phyloP scores from a whole-genome alignment of 1,140 invertebrate species.

The Eufriesea mexicana region DNA sequence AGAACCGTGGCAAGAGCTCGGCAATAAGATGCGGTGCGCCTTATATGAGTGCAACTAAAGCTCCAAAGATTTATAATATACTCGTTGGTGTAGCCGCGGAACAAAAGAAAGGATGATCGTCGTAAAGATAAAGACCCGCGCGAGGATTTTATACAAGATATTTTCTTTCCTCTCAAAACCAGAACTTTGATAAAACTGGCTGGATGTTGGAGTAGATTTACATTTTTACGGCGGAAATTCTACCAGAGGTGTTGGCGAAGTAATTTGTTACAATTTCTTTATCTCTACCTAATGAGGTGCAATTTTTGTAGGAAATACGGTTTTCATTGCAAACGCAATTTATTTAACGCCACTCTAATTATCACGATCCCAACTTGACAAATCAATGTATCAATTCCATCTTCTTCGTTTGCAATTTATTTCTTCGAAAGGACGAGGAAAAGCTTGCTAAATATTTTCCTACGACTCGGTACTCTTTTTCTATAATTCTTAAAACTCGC shows the following conservation, averaged over 20 bases:
- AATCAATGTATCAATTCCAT: too few relatives aligned
- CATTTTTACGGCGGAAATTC: not conserved
- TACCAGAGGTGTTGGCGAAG: not conserved
- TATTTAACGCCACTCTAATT: too few relatives aligned
- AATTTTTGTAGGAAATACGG: too few relatives aligned
- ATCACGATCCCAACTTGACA: too few relatives aligned
- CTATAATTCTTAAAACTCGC: too few relatives aligned
- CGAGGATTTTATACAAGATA: not conserved
- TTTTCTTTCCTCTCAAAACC: not conserved
- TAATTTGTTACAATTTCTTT: not conserved
- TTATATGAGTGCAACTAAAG: conserved; percentile 9
- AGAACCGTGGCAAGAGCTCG: not conserved
- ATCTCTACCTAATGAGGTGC: not conserved
- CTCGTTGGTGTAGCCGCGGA: not conserved
- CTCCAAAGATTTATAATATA: conserved; percentile 18
- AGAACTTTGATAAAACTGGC: not conserved
- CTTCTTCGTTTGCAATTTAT: too few relatives aligned
- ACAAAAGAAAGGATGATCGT: not conserved
- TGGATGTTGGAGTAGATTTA: not conserved
- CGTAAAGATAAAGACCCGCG: not conserved
- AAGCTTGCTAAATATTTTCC: too few relatives aligned
- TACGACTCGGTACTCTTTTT: too few relatives aligned
- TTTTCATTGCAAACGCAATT: too few relatives aligned
- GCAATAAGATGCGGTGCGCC: not conserved
- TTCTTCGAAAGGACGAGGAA: too few relatives aligned